Conservation (phyloP, 23 tunicate genomes). For the Trididemnum nubilum region DNA sequence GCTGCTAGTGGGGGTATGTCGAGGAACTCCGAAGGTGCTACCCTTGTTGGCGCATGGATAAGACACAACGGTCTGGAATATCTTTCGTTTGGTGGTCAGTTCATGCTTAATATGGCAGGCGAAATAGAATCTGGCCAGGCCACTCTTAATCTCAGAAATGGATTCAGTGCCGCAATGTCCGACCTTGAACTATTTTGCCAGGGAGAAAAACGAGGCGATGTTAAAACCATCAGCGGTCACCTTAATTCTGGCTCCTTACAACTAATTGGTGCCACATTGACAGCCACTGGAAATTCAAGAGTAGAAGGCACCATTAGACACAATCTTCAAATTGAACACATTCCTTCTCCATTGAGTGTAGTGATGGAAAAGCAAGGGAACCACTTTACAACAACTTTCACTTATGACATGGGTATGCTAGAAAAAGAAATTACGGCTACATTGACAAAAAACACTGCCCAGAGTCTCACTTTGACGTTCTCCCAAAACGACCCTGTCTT, state of each 20-base stretch:
- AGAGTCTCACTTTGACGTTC: neutral
- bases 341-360: neutral
- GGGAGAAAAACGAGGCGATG: neutral
- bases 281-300: neutral
- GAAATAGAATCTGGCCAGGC: neutral
- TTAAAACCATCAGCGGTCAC: neutral
- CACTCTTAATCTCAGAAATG: neutral
- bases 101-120: neutral
- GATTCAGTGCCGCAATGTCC: neutral
- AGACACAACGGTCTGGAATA: neutral
- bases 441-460: neutral
- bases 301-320: neutral
- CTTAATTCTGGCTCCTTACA: neutral
- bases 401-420: neutral
- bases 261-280: neutral
- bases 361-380: neutral
- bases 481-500: constrained; percentile 3
- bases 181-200: neutral
- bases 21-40: neutral
- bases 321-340: neutral
- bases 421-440: neutral
- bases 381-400: neutral
- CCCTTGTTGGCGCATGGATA: neutral
- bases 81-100: neutral
- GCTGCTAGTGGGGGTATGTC: neutral